Evolutionary conservation across 2,888 invertebrate species (phyloP), one percentile per base, ranked within the genome.

Genomic region (Eutolmus rufibarbis): DNA sequence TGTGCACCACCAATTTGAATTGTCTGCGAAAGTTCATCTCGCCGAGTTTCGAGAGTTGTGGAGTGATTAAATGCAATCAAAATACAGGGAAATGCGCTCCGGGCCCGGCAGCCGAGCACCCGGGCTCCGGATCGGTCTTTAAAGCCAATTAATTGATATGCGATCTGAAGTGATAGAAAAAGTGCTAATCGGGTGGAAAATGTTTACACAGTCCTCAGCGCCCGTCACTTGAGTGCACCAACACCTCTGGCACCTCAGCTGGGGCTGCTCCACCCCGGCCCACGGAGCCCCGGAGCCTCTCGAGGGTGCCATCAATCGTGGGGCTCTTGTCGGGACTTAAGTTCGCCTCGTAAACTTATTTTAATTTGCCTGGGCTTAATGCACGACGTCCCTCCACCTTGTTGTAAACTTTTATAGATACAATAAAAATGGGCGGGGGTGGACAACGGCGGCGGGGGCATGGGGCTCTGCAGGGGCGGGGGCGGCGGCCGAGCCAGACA

Each of bases 141-240:
- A 56, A 78, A 78, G 86, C 78, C 86, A 86, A 86, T 86, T 86
- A 86, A 86, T 86, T 86, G 86, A 86, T 86, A 86, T 86, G 77
- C 86, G 77, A 77, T 77, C 77, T 86, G 37, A 78, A 77, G 77
- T 77, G 77, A 86, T 77, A 77, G 77, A 77, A 77, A 86, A 86
- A 86, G 79, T 78, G 78, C 79, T 86, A 86, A 86, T 86, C 86
- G 78, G 86, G 16, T 86, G 85, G 57, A 79, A 77, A 78, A 78
- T 86, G 86, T 86, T 86, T 86, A 79, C 66, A 77, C 86, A 86
- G 86, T 79, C 78, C 86, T 86, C 77, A 85, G 46, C 19, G 46
- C 79, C 74, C 46, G 74, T 74, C 74, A 74, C 74, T 85, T 74
- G 46, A 85, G 85, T 74, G 43, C 85, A 85, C 14, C 74, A 16